phyloP scores from a whole-genome alignment of 2,888 invertebrate genomes.

The Merodon equestris region DNA sequence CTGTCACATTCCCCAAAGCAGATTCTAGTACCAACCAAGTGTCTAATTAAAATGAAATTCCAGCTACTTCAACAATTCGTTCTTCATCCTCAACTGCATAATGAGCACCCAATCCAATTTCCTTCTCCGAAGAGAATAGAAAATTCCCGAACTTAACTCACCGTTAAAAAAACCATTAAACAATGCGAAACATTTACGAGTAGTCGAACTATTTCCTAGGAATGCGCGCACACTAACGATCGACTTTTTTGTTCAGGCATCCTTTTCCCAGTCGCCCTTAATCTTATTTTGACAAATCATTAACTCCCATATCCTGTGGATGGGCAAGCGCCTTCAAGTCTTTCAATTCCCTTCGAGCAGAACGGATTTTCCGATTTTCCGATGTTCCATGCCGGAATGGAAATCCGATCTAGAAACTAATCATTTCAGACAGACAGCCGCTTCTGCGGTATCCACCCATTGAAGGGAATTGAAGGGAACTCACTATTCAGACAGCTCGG shows the following conservation, averaged over 20 bases:
- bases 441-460: slow-evolving; percentile 26
- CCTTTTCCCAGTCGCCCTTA: slow-evolving; percentile 49
- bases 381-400: slow-evolving; percentile 35
- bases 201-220: slow-evolving; percentile 40
- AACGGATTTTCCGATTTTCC: slow-evolving; percentile 52
- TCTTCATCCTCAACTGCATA: too few species aligned
- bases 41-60: too few species aligned
- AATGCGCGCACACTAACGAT: slow-evolving; percentile 9
- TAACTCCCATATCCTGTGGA: slow-evolving; percentile 68
- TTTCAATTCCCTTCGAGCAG: slow-evolving; percentile 50
- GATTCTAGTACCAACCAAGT: too few species aligned
- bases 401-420: slow-evolving; percentile 62
- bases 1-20: too few species aligned
- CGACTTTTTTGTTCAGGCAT: slow-evolving; percentile 45
- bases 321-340: slow-evolving; percentile 56
- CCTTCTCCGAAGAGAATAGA: background rate
- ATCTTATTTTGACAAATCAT: slow-evolving; percentile 70
- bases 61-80: too few species aligned
- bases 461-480: background rate
- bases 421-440: slow-evolving; percentile 49
- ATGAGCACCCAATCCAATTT: too few species aligned
- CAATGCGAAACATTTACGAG: slow-evolving; percentile 43
- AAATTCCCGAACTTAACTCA: slow-evolving; percentile 39
- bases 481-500: too few species aligned
- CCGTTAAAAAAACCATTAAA: slow-evolving; percentile 57